Conservation (phyloP, 2,113 vertebrate genomes). For the Dasyprocta punctata region DNA sequence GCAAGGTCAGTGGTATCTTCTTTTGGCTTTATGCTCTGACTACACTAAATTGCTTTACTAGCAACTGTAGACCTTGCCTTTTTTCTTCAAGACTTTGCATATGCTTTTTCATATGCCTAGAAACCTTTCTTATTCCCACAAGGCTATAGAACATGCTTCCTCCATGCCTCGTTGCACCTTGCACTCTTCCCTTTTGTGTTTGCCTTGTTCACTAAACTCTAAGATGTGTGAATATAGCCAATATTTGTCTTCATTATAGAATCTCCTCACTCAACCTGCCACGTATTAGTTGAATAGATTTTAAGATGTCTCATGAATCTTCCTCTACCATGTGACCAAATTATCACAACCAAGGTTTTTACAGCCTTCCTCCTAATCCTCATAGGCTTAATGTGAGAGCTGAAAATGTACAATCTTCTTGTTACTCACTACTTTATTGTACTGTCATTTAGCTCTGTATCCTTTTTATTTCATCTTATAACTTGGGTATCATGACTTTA, state of each 20-base stretch:
- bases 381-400: background rate
- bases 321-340: conserved; percentile 5
- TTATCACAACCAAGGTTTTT: conserved; percentile 20
- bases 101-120: background rate
- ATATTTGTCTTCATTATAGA: background rate
- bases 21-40: background rate
- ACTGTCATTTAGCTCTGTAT: background rate
- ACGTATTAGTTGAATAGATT: conserved; percentile 38
- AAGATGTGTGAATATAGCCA: background rate
- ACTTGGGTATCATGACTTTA: background rate
- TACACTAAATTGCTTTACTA: background rate
- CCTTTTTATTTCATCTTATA: conserved; percentile 26
- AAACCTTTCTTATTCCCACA: background rate
- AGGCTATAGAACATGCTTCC: background rate
- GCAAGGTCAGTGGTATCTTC: conserved; percentile 5
- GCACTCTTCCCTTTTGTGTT: background rate
- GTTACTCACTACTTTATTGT: background rate
- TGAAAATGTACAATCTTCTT: background rate
- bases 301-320: conserved; percentile 4
- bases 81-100: background rate
- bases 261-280: background rate
- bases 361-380: background rate
- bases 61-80: background rate
- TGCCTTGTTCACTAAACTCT: background rate
- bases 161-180: background rate